Base-by-base conservation (phyloP, 2,888 invertebrate species). In the Thera britannica region DNA sequence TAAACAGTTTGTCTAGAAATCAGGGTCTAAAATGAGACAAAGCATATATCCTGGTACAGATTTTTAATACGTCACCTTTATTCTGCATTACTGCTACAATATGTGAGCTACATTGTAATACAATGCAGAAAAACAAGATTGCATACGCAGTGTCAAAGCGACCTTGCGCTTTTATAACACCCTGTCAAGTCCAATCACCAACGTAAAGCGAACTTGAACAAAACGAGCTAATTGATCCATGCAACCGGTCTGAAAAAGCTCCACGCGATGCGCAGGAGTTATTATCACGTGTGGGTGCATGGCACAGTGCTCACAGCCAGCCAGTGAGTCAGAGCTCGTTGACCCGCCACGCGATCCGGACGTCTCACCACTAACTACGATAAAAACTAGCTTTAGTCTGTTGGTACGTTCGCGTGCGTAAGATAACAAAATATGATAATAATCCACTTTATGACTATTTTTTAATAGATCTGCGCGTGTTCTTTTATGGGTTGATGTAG, bases 271-370 rank as follows among this genome's bases (percentile, higher is more conserved):
- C 70, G 67, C 70, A 62, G 65, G 70, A 62, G 68, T 58, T 56
- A 48, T 55, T 64, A 69, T 69, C 72, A 71, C 70, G 62, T 65
- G 67, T 70, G 72, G 68, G 52, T 61, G 74, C 68, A 68, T 68
- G 71, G 52, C 59, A 72, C 67, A 70, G 23, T 70, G 71, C 68
- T 62, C 72, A 68, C 77, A 73, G 72, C 71, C 77, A 62, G 71
- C 61, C 58, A 67, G 61, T 62, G 82, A 82, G 72, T 82, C 84
- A 89, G 82, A 88, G 91, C 90, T 79, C 91, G 87, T 87, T 90
- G 91, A 91, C 90, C 90, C 81, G 81, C 76, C 75, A 74, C 76
- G 72, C 73, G 72, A 63, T 75, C 76, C 82, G 85, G 85, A 85
- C 88, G 84, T 67, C 61, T 66, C 52, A 56, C 56, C 57, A 36